Evolutionary conservation across 1,140 invertebrate species (phyloP), one percentile per base, ranked within the genome.

Genomic region (Cepaea nemoralis): DNA sequence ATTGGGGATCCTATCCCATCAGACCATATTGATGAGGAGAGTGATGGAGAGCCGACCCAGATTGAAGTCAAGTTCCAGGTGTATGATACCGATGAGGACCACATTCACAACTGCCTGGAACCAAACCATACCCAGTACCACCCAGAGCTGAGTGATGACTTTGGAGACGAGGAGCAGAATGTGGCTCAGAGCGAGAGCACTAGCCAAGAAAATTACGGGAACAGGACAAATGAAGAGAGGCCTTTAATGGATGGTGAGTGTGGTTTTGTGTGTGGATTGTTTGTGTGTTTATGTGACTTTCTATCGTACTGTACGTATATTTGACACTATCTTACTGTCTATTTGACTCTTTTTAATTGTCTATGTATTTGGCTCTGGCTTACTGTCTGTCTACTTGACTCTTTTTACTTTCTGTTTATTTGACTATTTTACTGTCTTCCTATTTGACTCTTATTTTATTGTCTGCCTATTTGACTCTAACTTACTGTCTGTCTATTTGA

Each of bases 211-310:
- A 50, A 63, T 59, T 45, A 55, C 59, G 74, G 45, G 27, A 12
- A 76, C 40, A 77, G n/a, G 42, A 33, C 0, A 14, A 69, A 69
- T 67, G 59, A 79, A 40, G 63, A 77, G 50, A 3, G 39, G n/a
- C 75, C 31, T 35, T 77, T 77, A 24, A 63, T 63, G 75, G 55
- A 63, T 42, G 75, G 75, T 63, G 63, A 77, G 73, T 40, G 45
- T 39, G 37, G 35, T 2, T 8, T 39, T 6, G 5, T 37, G 37
- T 37, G 67, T 69, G 67, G n/a, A 12, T 45, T 45, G 42, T 45
- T 6, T 45, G 42, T 45, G 42, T 10, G 16, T 6, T 10, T 10
- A 45, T 45, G 42, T 10, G 42, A n/a, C n/a, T n/a, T n/a, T n/a
- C n/a, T n/a, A n/a, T n/a, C n/a, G n/a, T n/a, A n/a, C n/a, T n/a